Conservation (phyloP, 2,797 vertebrate genomes). For the Chloroceryle amazona region DNA sequence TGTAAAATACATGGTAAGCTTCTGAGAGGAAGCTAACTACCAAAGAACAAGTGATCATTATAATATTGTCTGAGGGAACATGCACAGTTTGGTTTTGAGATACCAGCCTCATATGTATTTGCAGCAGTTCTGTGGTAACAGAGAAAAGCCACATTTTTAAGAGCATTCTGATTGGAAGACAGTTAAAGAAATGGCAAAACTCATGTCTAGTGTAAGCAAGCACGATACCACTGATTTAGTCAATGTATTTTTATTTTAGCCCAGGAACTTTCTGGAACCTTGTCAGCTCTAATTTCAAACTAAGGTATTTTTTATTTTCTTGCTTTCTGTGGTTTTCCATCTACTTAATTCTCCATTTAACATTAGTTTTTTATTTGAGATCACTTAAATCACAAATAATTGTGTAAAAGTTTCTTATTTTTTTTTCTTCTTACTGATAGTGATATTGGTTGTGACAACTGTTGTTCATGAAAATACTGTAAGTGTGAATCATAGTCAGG, state of each 20-base stretch:
- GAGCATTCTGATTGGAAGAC: neutral
- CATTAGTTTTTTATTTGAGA: neutral
- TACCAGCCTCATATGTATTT: too few relatives aligned
- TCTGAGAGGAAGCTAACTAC: too few relatives aligned
- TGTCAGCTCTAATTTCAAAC: neutral
- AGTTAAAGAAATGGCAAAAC: neutral
- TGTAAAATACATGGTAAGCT: too few relatives aligned
- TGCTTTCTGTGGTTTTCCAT: neutral
- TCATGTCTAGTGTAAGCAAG: neutral
- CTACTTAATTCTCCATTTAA: neutral
- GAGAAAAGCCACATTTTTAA: neutral
- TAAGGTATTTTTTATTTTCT: neutral
- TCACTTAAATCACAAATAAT: neutral
- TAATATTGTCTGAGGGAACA: too few relatives aligned
- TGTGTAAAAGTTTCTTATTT: too few relatives aligned
- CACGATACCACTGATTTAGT: neutral
- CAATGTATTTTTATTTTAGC: neutral
- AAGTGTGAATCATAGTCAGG: neutral
- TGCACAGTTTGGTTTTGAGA: too few relatives aligned
- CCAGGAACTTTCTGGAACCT: neutral
- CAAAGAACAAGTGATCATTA: too few relatives aligned
- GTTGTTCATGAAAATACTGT: neutral
- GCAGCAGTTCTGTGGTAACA: too few relatives aligned
- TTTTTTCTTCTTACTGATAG: too few relatives aligned
- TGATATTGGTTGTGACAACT: neutral